Base-by-base conservation (phyloP, 2,797 vertebrate genomes). In the Anabacerthia variegaticeps region DNA sequence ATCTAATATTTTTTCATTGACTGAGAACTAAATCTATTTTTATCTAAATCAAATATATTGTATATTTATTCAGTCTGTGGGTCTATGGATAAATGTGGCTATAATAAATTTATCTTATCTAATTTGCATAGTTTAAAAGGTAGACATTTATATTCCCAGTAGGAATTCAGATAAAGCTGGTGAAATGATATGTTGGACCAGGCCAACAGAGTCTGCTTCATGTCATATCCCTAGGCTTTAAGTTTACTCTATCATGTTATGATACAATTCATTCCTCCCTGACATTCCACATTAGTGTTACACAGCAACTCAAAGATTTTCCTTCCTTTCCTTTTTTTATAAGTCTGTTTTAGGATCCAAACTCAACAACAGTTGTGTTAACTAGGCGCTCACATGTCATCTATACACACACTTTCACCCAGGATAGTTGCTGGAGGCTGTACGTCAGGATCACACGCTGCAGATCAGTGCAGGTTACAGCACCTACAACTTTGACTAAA, bases 351-450 rank as follows among this genome's bases (percentile, higher is more conserved):
- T 46, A 58, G 26, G 27, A 72, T 24, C 7, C 4, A 54, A 66
- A 79, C 16, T 54, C 22, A 14, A 51, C 21, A 39, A 16, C 18
- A 71, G 23, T 24, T 51, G 43, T 22, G 12, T 28, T 14, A 54
- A 22, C n/a, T 67, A 26, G 55, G 19, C 85, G 23, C 9, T 37
- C 32, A 24, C 8, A 11, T 22, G 4, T 46, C 75, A 43, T 37
- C 48, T 34, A 4, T 15, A 9, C 1, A 2, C 27, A 26, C 4
- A 13, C 0, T 0, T 48, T 85, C 79, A 30, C 26, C 66, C 49
- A 56, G 14, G 26, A 19, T 11, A 27, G 36, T 30, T 0, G 1
- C 67, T 36, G 48, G 7, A 85, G 61, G 32, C 37, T 67, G 20
- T 12, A 43, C 1, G 1, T 46, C 43, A 55, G 65, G 28, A 59